These are phyloP conservation scores for Danio jaintianensis DNA, from an alignment of 2,797 vertebrate genomes.

Conservation along the genomic window DNA sequence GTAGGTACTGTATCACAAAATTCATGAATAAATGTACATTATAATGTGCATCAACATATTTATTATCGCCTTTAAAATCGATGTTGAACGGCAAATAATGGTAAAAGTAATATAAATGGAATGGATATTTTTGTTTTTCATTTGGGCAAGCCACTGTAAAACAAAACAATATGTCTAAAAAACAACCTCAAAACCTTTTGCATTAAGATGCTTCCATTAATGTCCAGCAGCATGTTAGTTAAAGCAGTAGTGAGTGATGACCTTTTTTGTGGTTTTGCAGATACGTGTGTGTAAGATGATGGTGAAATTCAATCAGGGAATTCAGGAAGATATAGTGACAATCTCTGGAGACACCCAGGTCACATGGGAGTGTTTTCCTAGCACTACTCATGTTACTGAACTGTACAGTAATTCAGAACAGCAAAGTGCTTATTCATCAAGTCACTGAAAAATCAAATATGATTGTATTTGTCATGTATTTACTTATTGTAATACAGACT, in stretches of 20 bases:
- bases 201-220: no score
- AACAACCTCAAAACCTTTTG: no score
- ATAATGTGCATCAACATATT: background rate
- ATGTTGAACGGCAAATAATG: no score
- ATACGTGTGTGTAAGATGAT: constrained; percentile 1
- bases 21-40: no score
- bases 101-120: no score
- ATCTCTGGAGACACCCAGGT: constrained; percentile 15
- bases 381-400: background rate
- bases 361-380: background rate
- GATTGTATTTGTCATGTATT: background rate
- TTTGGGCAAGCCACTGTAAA: no score
- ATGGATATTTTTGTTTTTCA: no score
- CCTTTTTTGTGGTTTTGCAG: constrained; percentile 42
- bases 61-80: no score
- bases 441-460: background rate
- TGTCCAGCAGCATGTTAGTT: no score
- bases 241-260: background rate
- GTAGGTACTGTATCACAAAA: background rate
- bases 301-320: constrained; percentile 49
- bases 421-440: background rate
- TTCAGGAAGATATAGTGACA: constrained; percentile 37
- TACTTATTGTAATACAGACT: background rate
- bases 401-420: background rate
- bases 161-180: no score